Base-by-base conservation (phyloP, 2,113 vertebrate genomes). In the Mus musculus region DNA sequence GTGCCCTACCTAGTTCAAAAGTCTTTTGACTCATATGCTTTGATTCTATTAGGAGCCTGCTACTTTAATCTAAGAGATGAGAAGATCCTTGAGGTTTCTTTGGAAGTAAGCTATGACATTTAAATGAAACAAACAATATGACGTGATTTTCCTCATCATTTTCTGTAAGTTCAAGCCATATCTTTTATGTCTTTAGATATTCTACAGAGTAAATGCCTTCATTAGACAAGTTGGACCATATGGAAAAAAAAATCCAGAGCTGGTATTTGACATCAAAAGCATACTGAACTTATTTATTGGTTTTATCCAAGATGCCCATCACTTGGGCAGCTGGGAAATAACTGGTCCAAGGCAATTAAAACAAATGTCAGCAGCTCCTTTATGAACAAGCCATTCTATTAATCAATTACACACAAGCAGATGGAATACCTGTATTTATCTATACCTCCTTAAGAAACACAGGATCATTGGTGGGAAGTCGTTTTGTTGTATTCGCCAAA, bases 301-400 rank as follows among this genome's bases (percentile, higher is more conserved):
- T 93, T 95, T 96, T 94, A 90, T 96, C 71, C 93, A 97, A 96
- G 71, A 95, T 94, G 87, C 26, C 82, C 88, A 95, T 97, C 89
- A 88, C 0, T 49, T 56, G 61, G 13, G 80, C 93, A 94, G 91
- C 30, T 5, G 94, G 89, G 93, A 93, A 22, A 39, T 72, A 88
- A 81, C 13, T 88, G 63, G 65, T 96, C 87, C 75, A 93, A 97
- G 75, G 89, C 59, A 96, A 96, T 97, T 97, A 97, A 96, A 52
- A 56, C 73, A 96, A 96, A 97, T 97, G 90, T 92, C 97, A 97
- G 0, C 59, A 59, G 77, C 61, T 96, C 56, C 46, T 96, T 93
- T 95, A 75, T 73, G 84, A 96, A 94, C 30, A 56, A 95, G 78
- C 3, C 52, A 72, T 49, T 90, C 28, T 22, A 93, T 67, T 72